phyloP scores from a whole-genome alignment of 2,797 vertebrate species.

The Cossypha caffra region DNA sequence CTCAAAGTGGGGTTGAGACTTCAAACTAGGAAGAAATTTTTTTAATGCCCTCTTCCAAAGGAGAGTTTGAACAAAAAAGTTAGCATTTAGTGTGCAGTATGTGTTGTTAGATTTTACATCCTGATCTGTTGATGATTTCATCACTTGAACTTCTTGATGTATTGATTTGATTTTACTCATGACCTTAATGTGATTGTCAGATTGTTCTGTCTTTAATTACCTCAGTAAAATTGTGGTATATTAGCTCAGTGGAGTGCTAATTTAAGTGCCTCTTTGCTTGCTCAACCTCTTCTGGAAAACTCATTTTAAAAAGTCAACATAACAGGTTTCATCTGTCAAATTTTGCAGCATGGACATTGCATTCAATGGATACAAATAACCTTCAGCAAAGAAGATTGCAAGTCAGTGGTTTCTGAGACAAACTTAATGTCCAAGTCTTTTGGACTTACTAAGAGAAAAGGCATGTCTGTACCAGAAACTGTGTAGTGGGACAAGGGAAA shows the following conservation, averaged over 20 bases:
- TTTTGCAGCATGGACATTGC: not conserved
- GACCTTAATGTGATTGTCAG: not conserved
- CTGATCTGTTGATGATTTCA: not conserved
- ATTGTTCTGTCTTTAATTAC: constrained; percentile 20
- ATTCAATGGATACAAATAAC: not conserved
- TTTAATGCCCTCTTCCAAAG: not conserved
- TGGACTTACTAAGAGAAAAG: not conserved
- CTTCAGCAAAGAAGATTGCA: not conserved
- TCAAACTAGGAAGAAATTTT: not conserved
- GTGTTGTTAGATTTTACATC: not conserved
- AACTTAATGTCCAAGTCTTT: not conserved
- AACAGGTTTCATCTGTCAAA: not conserved
- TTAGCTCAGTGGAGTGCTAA: constrained; percentile 20
- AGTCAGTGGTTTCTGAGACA: not conserved
- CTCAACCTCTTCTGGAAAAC: constrained; percentile 23
- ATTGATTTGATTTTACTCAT: not conserved
- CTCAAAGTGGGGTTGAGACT: not conserved
- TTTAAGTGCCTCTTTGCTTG: constrained; percentile 35
- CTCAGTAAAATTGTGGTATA: not conserved
- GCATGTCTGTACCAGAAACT: not conserved
- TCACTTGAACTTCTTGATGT: not conserved
- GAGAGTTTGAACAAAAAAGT: not conserved
- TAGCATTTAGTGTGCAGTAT: not conserved
- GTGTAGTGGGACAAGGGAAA: not conserved
- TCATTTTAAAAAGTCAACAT: constrained; percentile 48